Evolutionary conservation across 2,113 vertebrate species (phyloP).

Genomic region (Spermophilus dauricus): DNA sequence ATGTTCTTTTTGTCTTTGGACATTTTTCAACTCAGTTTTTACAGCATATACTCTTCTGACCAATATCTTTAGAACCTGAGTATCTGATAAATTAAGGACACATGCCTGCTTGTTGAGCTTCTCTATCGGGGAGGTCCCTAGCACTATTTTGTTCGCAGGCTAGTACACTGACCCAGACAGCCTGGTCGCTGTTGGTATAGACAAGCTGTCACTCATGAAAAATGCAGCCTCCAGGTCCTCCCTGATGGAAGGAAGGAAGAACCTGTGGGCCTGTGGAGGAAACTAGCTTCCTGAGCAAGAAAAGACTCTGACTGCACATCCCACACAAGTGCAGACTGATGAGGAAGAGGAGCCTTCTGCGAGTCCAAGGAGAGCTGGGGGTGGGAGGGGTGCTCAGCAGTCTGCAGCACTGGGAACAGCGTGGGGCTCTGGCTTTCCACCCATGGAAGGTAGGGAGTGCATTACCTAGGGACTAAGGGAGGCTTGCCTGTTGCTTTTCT

Average conservation of each 20-base stretch:
- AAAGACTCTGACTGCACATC: not conserved
- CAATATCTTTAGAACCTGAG: slow-evolving; percentile 74
- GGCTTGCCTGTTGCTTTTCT: slow-evolving; percentile 67
- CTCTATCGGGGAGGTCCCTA: slow-evolving; percentile 16
- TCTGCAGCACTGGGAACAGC: not conserved
- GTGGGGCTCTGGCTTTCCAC: not conserved
- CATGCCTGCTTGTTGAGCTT: slow-evolving; percentile 34
- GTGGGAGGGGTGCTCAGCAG: not conserved
- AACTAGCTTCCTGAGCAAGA: slow-evolving; percentile 14
- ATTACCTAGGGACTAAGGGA: slow-evolving; percentile 75
- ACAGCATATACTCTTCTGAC: slow-evolving; percentile 77
- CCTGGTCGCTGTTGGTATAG: not conserved
- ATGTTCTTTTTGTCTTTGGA: slow-evolving; percentile 75
- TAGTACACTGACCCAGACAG: not conserved
- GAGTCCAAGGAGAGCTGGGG: not conserved
- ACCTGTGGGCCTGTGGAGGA: slow-evolving; percentile 7
- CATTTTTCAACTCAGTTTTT: slow-evolving; percentile 83
- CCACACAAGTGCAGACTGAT: not conserved
- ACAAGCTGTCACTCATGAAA: not conserved
- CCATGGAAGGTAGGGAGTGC: not conserved
- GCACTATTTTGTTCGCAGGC: slow-evolving; percentile 44
- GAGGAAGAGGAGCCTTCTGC: not conserved
- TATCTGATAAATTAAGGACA: slow-evolving; percentile 72
- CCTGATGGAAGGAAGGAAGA: slow-evolving; percentile 34
- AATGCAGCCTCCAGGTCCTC: slow-evolving; percentile 42